These are phyloP conservation scores for Clamator glandarius DNA, from an alignment of 2,797 vertebrate species.

Conservation along the genomic window DNA sequence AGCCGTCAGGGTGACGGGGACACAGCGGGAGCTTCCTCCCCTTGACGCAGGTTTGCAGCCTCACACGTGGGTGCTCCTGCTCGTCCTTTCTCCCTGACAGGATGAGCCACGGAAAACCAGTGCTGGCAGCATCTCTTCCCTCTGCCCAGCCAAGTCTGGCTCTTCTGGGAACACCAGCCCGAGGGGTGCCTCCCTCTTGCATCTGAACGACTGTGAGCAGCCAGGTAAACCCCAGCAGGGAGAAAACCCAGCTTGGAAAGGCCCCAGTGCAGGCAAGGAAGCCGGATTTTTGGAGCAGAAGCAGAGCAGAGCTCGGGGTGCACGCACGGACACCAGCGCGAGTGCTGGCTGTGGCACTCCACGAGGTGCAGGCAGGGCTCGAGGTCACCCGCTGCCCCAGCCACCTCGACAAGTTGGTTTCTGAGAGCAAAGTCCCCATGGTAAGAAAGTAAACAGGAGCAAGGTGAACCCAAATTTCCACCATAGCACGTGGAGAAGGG, in stretches of 20 bases:
- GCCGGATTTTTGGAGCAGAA: fast-evolving
- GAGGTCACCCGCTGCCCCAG: no score
- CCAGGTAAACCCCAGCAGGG: fast-evolving
- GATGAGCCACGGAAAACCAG: fast-evolving
- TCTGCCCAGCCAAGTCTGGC: fast-evolving
- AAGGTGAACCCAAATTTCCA: fast-evolving
- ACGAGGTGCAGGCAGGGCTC: fast-evolving
- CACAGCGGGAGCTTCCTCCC: fast-evolving
- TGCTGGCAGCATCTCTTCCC: fast-evolving
- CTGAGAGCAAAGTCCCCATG: not conserved
- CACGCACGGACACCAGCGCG: fast-evolving
- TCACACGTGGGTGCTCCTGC: fast-evolving
- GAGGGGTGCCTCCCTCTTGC: not conserved
- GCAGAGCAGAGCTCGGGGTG: not conserved
- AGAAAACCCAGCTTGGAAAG: not conserved
- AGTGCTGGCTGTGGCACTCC: fast-evolving
- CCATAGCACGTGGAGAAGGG: fast-evolving
- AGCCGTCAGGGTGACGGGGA: not conserved
- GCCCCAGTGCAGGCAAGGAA: fast-evolving
- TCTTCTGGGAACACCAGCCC: not conserved
- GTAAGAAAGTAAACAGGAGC: not conserved
- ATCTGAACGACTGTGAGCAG: not conserved
- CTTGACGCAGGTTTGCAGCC: not conserved
- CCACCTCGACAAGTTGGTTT: not conserved
- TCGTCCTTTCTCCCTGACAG: not conserved